Conservation (phyloP, 35 echinoderm and acorn worm genomes). For the Stichopus chloronotus region DNA sequence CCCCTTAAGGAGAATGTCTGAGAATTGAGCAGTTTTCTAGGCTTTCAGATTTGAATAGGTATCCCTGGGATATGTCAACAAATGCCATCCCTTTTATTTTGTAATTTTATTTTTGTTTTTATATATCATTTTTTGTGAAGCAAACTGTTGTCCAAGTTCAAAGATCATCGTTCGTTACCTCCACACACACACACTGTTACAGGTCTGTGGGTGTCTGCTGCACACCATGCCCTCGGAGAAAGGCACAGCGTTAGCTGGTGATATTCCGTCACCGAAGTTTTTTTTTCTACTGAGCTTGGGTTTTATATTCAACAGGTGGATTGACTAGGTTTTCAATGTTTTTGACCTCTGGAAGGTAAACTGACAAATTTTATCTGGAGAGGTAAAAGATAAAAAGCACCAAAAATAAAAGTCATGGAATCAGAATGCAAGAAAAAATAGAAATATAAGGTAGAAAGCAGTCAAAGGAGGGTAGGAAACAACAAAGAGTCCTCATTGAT, state of each 20-base stretch:
- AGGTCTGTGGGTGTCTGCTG: too few species aligned
- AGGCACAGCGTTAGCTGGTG: too few species aligned
- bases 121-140: not conserved
- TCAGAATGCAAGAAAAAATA: not conserved
- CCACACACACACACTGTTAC: too few species aligned
- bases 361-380: not conserved
- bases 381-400: too few species aligned
- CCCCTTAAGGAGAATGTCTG: too few species aligned
- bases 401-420: too few species aligned
- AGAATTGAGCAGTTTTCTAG: not conserved
- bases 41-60: not conserved
- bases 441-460: not conserved
- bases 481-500: not conserved
- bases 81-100: not conserved
- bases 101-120: not conserved
- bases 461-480: not conserved
- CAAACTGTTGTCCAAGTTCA: conserved; percentile 1
- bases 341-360: not conserved
- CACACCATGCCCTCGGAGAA: too few species aligned
- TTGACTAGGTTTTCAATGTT: not conserved
- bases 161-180: too few species aligned
- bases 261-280: too few species aligned
- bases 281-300: too few species aligned
- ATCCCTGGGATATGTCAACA: not conserved
- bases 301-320: not conserved